phyloP scores from a whole-genome alignment of 2,113 vertebrate genomes.

The Spizaetus ornatus region DNA sequence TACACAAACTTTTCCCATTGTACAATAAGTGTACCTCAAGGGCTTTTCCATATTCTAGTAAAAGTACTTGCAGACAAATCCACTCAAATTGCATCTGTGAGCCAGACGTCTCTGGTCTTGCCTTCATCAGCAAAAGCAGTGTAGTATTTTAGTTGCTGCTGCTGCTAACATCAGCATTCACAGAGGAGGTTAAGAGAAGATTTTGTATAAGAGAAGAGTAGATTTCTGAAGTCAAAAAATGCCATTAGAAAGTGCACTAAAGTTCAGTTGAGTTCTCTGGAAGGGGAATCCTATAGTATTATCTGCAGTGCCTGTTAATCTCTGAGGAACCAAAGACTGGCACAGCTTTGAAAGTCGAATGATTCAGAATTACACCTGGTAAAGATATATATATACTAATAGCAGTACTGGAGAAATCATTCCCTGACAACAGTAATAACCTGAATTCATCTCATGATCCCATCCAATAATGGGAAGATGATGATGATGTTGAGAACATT shows the following conservation, averaged over 20 bases:
- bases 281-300: background rate
- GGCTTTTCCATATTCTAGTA: background rate
- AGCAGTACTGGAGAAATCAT: background rate
- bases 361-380: background rate
- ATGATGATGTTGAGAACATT: background rate
- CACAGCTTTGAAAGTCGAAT: background rate
- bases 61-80: background rate
- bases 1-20: background rate
- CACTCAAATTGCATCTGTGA: background rate
- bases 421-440: background rate
- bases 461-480: background rate
- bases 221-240: background rate
- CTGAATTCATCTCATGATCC: background rate
- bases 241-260: background rate
- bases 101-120: background rate
- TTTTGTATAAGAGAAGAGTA: background rate
- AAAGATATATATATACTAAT: background rate
- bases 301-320: background rate
- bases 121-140: background rate
- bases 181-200: background rate
- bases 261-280: background rate
- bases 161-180: background rate
- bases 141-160: background rate
- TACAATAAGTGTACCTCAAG: background rate
- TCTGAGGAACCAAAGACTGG: background rate